Evolutionary conservation across 2,797 vertebrate genomes (phyloP), one percentile per base, ranked within the genome.

Genomic region (Heteromormyrus szaboi): DNA sequence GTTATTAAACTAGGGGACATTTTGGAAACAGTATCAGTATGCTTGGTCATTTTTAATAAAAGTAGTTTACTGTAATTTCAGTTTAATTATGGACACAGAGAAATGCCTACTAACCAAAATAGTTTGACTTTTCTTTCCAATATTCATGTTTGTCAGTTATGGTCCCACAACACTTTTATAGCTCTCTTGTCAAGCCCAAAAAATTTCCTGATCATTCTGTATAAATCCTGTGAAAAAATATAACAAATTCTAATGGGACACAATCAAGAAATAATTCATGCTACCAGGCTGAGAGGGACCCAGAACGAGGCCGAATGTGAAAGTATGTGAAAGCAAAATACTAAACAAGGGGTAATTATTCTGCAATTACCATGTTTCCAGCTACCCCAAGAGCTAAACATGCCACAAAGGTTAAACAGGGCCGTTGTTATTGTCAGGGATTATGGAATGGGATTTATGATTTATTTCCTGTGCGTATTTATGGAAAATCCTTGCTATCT

Each of bases 261-360:
- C 29, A 41, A 41, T 86, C 53, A 41, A 37, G 85, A 37, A 7
- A 19, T 56, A 86, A 86, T 86, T 59, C 41, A 59, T 19, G 22
- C 25, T 85, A 85, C 3, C 7, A 2, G 41, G 85, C 17, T 19
- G 11, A 41, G 25, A 14, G 29, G 3, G 50, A 56, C 9, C 7
- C 9, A 9, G 51, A 29, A 86, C 0, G 5, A 22, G 25, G 22
- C 44, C 4, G 48, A 53, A 33, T 37, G 22, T 50, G 85, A 56
- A n/a, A 53, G 53, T 37, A 51, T 50, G 85, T 2, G 0, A 86
- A 41, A 29, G 85, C 33, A 29, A 59, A 59, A 59, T 59, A 22
- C 53, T 41, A 86, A 86, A 86, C 50, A 33, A 86, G 17, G 85
- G 85, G 51, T 41, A 86, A 86, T 86, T 86, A 37, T 85, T 54